Evolutionary conservation across 2,888 invertebrate species (phyloP).

Genomic region (Drosophila quinaria): DNA sequence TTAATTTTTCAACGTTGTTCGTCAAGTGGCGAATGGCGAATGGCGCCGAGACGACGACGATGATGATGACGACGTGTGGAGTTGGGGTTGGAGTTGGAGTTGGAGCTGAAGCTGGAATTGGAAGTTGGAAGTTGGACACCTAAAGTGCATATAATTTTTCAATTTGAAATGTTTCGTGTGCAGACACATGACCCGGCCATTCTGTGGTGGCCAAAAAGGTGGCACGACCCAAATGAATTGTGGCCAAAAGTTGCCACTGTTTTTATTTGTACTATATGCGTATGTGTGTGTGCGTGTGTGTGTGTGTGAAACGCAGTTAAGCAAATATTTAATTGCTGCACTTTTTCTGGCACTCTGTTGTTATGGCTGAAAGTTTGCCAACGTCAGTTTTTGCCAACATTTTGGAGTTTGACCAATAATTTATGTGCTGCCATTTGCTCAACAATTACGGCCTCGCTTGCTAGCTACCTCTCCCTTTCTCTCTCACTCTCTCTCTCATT

Average conservation of each 20-base stretch:
- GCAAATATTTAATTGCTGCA: slow-evolving; percentile 85
- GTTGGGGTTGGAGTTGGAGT: slow-evolving; percentile 13
- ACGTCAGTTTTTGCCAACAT: slow-evolving; percentile 46
- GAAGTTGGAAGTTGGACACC: slow-evolving; percentile 69
- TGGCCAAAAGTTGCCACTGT: slow-evolving; percentile 78
- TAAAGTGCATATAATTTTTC: slow-evolving; percentile 85
- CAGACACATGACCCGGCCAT: slow-evolving; percentile 52
- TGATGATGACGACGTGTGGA: slow-evolving; percentile 12
- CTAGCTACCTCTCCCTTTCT: slow-evolving; percentile 3
- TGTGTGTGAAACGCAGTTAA: slow-evolving; percentile 75
- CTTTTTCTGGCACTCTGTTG: slow-evolving; percentile 70
- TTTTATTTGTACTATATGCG: slow-evolving; percentile 29
- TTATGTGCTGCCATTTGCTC: slow-evolving; percentile 85
- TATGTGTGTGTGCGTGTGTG: slow-evolving; percentile 23
- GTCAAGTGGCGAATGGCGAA: slow-evolving; percentile 77
- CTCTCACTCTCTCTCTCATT: slow-evolving; percentile 18
- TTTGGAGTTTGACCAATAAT: slow-evolving; percentile 83
- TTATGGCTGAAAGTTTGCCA: slow-evolving; percentile 70
- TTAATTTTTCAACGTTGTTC: slow-evolving; percentile 83
- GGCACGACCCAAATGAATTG: slow-evolving; percentile 77
- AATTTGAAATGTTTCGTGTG: slow-evolving; percentile 79
- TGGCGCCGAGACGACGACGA: slow-evolving; percentile 66
- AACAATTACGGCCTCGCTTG: slow-evolving; percentile 72
- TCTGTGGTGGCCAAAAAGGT: slow-evolving; percentile 68
- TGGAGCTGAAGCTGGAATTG: slow-evolving; percentile 29